These are phyloP conservation scores for Patella ulyssiponensis DNA, from an alignment of 2,888 invertebrate species.

Conservation along the genomic window DNA sequence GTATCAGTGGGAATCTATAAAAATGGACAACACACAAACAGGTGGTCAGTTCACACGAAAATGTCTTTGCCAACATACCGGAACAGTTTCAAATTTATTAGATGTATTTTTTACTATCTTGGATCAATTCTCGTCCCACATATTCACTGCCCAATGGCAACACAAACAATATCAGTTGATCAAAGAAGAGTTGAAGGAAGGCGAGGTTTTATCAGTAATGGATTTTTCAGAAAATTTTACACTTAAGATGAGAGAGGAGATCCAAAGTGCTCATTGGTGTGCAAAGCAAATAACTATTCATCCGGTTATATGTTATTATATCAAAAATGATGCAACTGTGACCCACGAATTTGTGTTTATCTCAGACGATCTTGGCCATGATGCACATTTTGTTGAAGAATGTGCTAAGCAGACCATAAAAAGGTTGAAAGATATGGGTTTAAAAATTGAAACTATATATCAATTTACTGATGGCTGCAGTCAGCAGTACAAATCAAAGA, in stretches of 20 bases:
- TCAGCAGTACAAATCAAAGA: too few relatives aligned
- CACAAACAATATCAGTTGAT: background rate
- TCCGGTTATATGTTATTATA: too few relatives aligned
- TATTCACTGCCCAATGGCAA: background rate
- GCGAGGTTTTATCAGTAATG: background rate
- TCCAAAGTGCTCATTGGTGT: background rate
- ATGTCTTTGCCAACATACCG: background rate
- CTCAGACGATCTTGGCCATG: too few relatives aligned
- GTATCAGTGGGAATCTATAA: background rate
- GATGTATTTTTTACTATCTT: background rate
- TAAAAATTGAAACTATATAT: too few relatives aligned
- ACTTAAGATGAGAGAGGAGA: background rate
- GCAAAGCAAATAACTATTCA: too few relatives aligned
- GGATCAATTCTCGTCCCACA: background rate
- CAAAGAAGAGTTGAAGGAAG: background rate
- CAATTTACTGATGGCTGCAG: too few relatives aligned
- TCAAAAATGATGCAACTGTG: too few relatives aligned
- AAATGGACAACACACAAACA: background rate
- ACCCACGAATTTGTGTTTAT: too few relatives aligned
- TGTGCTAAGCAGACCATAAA: too few relatives aligned
- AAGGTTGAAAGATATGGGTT: too few relatives aligned
- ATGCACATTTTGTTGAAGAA: too few relatives aligned
- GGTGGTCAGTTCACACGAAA: background rate
- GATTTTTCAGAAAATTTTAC: background rate
- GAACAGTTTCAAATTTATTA: background rate